Conservation (phyloP, 2,888 invertebrate genomes). For the Conus canariensis region DNA sequence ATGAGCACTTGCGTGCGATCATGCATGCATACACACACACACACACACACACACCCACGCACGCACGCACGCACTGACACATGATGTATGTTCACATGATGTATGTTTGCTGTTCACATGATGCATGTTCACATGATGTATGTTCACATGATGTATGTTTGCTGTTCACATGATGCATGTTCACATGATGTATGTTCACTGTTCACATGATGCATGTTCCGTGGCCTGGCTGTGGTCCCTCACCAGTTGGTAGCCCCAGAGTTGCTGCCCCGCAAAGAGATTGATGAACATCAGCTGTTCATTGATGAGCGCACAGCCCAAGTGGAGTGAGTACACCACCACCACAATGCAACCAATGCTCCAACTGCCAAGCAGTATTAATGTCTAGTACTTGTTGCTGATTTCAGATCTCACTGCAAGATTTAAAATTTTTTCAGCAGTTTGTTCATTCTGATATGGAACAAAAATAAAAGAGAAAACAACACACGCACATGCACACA, state of each 20-base stretch:
- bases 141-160: neutral
- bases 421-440: too few relatives aligned
- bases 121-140: neutral
- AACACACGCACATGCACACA: neutral
- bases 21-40: too few relatives aligned
- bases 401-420: too few relatives aligned
- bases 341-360: too few relatives aligned
- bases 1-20: too few relatives aligned
- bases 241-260: slow-evolving; percentile 70
- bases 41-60: too few relatives aligned
- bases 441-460: too few relatives aligned
- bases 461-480: too few relatives aligned
- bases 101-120: neutral
- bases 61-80: too few relatives aligned
- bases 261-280: slow-evolving; percentile 63
- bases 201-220: neutral
- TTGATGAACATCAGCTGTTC: slow-evolving; percentile 69
- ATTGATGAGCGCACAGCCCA: slow-evolving; percentile 66
- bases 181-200: neutral
- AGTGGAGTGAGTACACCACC: slow-evolving; percentile 68
- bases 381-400: too few relatives aligned
- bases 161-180: neutral
- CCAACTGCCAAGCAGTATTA: too few relatives aligned
- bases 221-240: neutral
- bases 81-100: neutral